These are phyloP conservation scores for Nothocercus nigrocapillus DNA, from an alignment of 2,113 vertebrate species.

Conservation along the genomic window DNA sequence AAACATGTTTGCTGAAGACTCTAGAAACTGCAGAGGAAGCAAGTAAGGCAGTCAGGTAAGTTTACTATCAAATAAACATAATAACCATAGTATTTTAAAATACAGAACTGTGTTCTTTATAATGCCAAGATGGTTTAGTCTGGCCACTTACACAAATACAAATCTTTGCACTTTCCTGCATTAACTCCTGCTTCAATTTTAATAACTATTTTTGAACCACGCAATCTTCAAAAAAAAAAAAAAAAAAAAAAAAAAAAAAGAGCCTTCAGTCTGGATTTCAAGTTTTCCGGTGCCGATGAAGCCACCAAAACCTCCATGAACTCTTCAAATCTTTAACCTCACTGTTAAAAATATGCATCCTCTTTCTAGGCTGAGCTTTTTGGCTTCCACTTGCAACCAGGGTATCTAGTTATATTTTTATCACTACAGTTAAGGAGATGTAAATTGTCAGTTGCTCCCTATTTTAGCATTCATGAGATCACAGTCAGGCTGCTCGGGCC, in stretches of 20 bases:
- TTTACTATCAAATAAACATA: background rate
- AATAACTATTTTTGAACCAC: background rate
- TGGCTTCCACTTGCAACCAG: background rate
- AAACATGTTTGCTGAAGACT: slow-evolving; percentile 91
- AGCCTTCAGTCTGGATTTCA: background rate
- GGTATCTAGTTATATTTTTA: background rate
- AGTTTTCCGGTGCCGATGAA: background rate
- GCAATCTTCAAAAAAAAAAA: background rate
- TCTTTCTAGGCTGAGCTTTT: background rate
- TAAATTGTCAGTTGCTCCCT: background rate
- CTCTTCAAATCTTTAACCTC: background rate
- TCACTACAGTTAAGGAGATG: background rate
- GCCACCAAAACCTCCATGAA: background rate
- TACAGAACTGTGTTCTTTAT: background rate
- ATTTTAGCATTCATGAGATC: background rate
- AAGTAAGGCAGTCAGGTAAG: background rate
- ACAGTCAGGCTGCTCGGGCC: background rate
- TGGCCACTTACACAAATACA: background rate
- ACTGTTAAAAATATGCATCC: background rate
- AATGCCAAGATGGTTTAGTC: background rate
- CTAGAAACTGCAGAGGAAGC: slow-evolving; percentile 86
- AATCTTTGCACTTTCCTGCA: background rate
- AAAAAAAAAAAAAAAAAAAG: too few species aligned
- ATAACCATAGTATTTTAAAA: background rate
- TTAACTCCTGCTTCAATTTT: background rate